phyloP scores from a whole-genome alignment of 2,113 vertebrate genomes.

The Mormyrus lacerda region DNA sequence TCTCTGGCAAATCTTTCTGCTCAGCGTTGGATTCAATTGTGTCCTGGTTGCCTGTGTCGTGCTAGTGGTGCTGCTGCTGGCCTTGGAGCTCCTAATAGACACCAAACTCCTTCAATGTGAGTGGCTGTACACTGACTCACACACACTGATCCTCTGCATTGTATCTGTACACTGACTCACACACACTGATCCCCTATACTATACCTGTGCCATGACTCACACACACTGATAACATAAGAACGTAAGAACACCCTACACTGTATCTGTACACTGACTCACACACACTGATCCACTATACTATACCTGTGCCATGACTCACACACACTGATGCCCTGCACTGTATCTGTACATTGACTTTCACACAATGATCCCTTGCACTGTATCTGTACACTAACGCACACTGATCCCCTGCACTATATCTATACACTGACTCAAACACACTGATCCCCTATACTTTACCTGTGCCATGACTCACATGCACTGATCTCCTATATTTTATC shows the following conservation, averaged over 20 bases:
- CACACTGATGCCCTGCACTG: not conserved
- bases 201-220: conserved; percentile 25
- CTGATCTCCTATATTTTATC: too few species aligned
- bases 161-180: not conserved
- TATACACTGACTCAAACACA: not conserved
- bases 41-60: conserved; percentile 94
- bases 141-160: not conserved
- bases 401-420: not conserved
- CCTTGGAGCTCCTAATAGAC: conserved; percentile 95
- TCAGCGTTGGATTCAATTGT: conserved; percentile 94
- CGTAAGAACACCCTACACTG: too few species aligned
- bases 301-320: too few species aligned
- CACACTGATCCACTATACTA: too few species aligned
- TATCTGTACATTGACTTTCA: not conserved
- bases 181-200: conserved; percentile 55
- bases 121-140: conserved; percentile 46
- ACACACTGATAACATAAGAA: too few species aligned
- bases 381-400: not conserved
- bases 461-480: not conserved
- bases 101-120: conserved; percentile 97
- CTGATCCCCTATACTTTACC: not conserved
- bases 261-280: not conserved
- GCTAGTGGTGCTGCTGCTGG: conserved; percentile 90
- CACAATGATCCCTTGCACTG: not conserved
- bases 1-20: conserved; percentile 93